Conservation (phyloP, 35 echinoderm and acorn worm species). For the Acanthaster planci region DNA sequence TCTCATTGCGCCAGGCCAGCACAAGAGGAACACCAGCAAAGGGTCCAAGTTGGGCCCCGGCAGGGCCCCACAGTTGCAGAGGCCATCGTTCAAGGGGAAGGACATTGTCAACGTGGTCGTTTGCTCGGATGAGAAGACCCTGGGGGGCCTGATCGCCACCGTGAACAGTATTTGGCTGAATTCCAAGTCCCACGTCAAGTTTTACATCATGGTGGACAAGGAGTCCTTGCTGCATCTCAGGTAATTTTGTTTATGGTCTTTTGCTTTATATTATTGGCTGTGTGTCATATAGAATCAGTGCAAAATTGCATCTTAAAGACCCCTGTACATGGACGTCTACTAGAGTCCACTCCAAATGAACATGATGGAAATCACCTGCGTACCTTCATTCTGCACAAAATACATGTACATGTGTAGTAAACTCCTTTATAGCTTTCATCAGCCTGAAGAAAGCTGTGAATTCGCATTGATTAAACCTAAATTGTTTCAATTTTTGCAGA, state of each 20-base stretch:
- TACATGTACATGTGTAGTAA: too few relatives aligned
- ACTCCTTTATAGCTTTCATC: too few relatives aligned
- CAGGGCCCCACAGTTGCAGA: not conserved
- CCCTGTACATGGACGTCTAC: too few relatives aligned
- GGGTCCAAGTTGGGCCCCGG: not conserved
- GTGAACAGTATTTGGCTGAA: constrained; percentile 82
- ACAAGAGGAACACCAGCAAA: not conserved
- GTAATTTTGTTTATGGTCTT: constrained; percentile 33
- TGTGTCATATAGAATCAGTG: too few relatives aligned
- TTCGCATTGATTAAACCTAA: not conserved
- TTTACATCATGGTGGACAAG: constrained; percentile 78
- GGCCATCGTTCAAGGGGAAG: not conserved
- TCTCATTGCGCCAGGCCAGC: not conserved
- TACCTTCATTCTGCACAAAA: too few relatives aligned
- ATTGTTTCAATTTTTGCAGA: constrained; percentile 33
- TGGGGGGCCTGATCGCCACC: constrained; percentile 79
- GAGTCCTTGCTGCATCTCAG: constrained; percentile 65
- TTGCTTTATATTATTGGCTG: too few relatives aligned
- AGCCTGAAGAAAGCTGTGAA: too few relatives aligned
- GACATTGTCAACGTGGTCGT: constrained; percentile 72
- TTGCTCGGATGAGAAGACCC: constrained; percentile 71
- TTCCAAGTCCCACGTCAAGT: constrained; percentile 68
- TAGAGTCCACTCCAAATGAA: too few relatives aligned
- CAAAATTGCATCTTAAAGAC: too few relatives aligned
- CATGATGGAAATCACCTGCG: too few relatives aligned